Evolutionary conservation across 2,113 vertebrate species (phyloP).

Genomic region (Edolisoma coerulescens): DNA sequence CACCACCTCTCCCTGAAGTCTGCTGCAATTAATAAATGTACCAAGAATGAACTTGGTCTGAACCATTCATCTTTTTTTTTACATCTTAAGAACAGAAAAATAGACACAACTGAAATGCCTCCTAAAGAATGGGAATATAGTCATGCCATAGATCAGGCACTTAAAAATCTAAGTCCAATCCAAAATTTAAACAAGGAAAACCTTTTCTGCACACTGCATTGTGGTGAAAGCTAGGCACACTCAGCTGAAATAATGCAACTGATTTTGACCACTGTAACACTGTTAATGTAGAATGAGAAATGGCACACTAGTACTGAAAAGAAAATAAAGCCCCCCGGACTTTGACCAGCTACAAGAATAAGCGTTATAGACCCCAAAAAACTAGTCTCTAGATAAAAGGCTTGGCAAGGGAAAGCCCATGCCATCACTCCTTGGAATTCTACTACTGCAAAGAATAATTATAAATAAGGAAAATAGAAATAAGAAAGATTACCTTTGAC

Average conservation of each 20-base stretch:
- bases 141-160: neutral
- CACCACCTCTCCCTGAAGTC: neutral
- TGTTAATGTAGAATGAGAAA: conserved; percentile 5
- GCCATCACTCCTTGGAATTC: neutral
- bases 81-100: neutral
- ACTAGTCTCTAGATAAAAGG: neutral
- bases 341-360: neutral
- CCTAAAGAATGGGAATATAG: neutral
- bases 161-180: neutral
- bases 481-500: conserved; percentile 70
- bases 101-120: neutral
- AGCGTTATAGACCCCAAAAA: neutral
- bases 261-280: neutral
- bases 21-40: neutral
- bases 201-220: neutral
- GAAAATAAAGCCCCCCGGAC: conserved; percentile 5
- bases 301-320: neutral
- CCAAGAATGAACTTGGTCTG: neutral
- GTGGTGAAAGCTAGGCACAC: neutral
- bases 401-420: neutral
- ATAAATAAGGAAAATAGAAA: conserved; percentile 61
- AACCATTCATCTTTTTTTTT: neutral
- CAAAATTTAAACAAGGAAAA: neutral
- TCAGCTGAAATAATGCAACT: neutral
- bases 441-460: conserved; percentile 15